Conservation (phyloP, 2,113 vertebrate species). For the Muntiacus muntjak region DNA sequence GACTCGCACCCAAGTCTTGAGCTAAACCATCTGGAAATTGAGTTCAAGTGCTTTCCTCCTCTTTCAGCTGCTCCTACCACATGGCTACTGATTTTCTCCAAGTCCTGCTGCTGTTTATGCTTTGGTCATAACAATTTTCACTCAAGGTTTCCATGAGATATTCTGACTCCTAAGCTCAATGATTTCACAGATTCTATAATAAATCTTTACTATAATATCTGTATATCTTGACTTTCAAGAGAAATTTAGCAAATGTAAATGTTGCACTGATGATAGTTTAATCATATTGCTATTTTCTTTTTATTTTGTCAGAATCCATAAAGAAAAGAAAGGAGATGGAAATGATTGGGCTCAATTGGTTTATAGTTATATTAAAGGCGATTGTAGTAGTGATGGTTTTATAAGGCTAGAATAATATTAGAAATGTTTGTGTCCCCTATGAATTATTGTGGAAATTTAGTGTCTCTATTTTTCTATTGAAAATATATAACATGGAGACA, state of each 20-base stretch:
- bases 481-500: background rate
- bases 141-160: background rate
- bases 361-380: background rate
- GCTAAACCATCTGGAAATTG: background rate
- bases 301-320: background rate
- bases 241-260: background rate
- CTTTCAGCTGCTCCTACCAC: background rate
- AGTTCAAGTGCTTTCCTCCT: background rate
- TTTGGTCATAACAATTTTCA: background rate
- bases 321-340: background rate
- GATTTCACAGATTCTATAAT: background rate
- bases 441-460: background rate
- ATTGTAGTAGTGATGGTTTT: background rate
- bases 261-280: background rate
- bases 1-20: background rate
- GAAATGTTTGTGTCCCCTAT: background rate
- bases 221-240: background rate
- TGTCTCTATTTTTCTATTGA: background rate
- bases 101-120: background rate
- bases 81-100: background rate
- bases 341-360: background rate
- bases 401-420: background rate
- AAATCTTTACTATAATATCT: background rate
- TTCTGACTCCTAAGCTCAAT: background rate
- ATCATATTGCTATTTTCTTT: conserved; percentile 10